Base-by-base conservation (phyloP, 2,888 invertebrate species). In the Leucozona laternaria region DNA sequence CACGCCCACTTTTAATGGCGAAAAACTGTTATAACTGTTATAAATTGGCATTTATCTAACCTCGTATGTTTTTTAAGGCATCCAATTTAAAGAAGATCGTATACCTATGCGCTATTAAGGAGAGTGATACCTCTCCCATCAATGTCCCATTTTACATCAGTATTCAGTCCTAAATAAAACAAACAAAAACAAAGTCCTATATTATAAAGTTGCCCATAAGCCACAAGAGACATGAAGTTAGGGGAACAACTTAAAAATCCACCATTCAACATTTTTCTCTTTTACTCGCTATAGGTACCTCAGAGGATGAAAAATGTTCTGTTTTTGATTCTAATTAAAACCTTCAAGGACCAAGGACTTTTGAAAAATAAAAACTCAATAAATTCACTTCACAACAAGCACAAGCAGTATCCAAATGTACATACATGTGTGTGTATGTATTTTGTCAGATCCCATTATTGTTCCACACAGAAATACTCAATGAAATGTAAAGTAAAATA, bases 321-420 rank as follows among this genome's bases (percentile, higher is more conserved):
- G 73, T 25, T 45, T 62, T 17, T 75, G 75, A 75, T 37, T 55
- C 66, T 57, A 76, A 66, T 66, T 76, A 76, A 76, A 76, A 76
- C 25, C 37, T 48, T 48, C 66, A 43, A 60, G 60, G 22, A 60
- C 22, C 62, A 48, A 66, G 34, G 48, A 66, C 66, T 11, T 66
- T 66, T 8, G 7, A 8, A 48, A 50, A 66, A 66, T 31, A 48
- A 66, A 48, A 66, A 43, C 28, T 43, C 48, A 66, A 66, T 66
- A 66, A 66, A 66, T 66, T 66, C 10, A 66, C 48, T 66, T 48
- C 66, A 68, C 58, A 77, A 75, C 58, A 58, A 64, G 53, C 43
- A 40, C n/a, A n/a, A n/a, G n/a, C n/a, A n/a, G 48, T 20, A 50
- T 11, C 7, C 3, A 4, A 13, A 50, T 4, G 4, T 50, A 22